A percentile compares a stretch with the other conserved stretches of the same genome.
These are phyloP conservation scores for Pteropus rufus DNA, from an alignment of 2,797 vertebrate species.

Conservation along the genomic window DNA sequence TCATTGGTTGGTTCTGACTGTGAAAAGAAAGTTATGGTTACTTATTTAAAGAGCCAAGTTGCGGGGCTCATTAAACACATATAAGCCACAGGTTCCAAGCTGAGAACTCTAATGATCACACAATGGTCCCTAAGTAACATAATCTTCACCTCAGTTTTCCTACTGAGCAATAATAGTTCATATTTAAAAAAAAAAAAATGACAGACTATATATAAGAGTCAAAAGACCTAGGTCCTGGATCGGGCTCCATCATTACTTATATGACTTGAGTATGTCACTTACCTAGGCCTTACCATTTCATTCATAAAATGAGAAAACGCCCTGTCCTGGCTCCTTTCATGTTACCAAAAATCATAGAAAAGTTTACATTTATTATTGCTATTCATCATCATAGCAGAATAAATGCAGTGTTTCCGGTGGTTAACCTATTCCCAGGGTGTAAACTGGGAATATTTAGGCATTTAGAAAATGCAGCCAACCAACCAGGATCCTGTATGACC, in stretches of 20 bases:
- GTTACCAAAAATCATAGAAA: neutral
- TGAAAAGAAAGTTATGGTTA: neutral
- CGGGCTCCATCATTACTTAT: neutral
- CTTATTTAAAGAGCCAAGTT: neutral
- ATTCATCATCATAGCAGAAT: neutral
- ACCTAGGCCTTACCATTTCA: neutral
- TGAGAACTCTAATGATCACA: neutral
- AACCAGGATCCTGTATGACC: neutral
- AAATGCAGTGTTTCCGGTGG: neutral
- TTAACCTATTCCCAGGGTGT: neutral
- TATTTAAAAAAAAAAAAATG: neutral
- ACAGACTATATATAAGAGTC: neutral
- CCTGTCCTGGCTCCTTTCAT: neutral
- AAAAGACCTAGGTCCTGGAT: neutral
- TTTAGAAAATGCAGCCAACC: neutral
- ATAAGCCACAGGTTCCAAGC: neutral
- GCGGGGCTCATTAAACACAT: neutral
- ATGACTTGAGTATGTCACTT: neutral
- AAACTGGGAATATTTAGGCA: neutral
- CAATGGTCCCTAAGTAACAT: neutral
- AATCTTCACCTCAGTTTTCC: neutral
- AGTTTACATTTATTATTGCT: neutral
- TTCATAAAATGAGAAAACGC: neutral
- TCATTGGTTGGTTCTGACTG: neutral
- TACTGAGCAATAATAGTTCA: neutral